Evolutionary conservation across 2,888 invertebrate species (phyloP).

Genomic region (Volucella zonaria): DNA sequence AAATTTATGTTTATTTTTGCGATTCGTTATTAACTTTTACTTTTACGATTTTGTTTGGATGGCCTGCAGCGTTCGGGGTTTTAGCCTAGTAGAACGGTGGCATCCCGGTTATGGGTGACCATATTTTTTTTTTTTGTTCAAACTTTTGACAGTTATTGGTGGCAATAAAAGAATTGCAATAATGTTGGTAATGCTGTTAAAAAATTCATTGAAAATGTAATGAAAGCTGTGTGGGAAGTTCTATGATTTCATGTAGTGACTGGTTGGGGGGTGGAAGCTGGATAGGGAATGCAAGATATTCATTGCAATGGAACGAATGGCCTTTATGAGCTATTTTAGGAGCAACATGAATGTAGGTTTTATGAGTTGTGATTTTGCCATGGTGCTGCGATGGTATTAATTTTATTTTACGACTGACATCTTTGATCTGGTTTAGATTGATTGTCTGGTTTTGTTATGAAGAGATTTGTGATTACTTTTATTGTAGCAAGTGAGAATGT

Average conservation of each 20-base stretch:
- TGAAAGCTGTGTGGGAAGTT: not conserved
- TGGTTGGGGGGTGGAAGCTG: not conserved
- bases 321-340: constrained; percentile 3
- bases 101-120: no score
- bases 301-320: not conserved
- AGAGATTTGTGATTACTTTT: no score
- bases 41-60: constrained; percentile 15
- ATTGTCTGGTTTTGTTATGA: no score
- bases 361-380: not conserved
- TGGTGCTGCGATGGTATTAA: no score
- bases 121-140: not conserved
- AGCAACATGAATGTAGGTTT: not conserved
- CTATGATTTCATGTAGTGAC: not conserved
- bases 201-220: constrained; percentile 30
- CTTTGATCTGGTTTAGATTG: no score
- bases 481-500: no score
- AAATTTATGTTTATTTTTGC: constrained; percentile 36
- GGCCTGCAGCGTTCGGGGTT: no score
- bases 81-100: no score
- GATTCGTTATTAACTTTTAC: constrained; percentile 38
- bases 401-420: no score
- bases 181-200: constrained; percentile 13
- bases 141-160: constrained; percentile 7
- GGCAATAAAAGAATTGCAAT: constrained; percentile 19
- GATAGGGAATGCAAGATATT: not conserved